These are phyloP conservation scores for Diuraphis noxia DNA, from an alignment of 1,140 invertebrate genomes.

Conservation along the genomic window DNA sequence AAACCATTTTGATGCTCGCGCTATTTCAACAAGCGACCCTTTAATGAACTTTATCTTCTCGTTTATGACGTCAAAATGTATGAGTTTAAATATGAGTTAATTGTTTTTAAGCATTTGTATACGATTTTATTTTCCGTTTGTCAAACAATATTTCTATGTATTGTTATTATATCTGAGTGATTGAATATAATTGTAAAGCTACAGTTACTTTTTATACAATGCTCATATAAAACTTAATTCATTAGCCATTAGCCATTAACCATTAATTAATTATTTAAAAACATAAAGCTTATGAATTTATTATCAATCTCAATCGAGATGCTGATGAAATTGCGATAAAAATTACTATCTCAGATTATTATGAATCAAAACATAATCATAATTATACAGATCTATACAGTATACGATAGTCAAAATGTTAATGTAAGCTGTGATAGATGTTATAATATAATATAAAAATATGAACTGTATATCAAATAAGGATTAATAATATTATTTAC, in stretches of 20 bases:
- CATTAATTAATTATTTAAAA: no score
- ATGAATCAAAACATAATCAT: no score
- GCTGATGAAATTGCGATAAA: not conserved
- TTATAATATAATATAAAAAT: no score
- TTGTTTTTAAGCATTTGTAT: constrained; percentile 38
- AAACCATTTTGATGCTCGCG: constrained; percentile 44
- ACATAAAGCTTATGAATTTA: no score
- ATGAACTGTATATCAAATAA: not conserved
- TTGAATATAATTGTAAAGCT: not conserved
- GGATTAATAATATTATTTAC: not conserved
- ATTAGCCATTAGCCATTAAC: no score
- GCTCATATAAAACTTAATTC: not conserved
- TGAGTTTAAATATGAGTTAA: not conserved
- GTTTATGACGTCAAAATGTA: not conserved
- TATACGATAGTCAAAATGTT: no score
- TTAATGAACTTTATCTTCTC: constrained; percentile 49
- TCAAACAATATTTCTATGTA: not conserved
- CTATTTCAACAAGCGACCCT: constrained; percentile 40
- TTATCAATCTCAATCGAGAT: no score
- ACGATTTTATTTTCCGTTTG: not conserved
- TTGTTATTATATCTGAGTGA: not conserved
- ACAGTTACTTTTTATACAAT: not conserved
- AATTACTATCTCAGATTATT: not conserved
- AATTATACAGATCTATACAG: not conserved
- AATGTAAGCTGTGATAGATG: no score